Base-by-base conservation (phyloP, 2,888 invertebrate species). In the Lasius platythorax region DNA sequence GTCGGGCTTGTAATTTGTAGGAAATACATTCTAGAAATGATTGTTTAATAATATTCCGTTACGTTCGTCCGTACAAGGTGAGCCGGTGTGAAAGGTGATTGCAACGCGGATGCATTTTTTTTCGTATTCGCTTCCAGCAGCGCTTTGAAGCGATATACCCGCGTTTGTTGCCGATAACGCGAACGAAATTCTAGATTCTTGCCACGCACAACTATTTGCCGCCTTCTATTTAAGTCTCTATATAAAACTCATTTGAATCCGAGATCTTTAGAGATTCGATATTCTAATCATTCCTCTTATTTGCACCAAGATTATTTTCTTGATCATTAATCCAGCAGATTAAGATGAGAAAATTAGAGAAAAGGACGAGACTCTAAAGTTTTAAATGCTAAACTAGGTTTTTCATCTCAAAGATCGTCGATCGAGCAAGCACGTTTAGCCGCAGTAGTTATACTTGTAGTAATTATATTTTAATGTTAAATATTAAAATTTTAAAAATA, bases 41-140 rank as follows among this genome's bases (percentile, higher is more conserved):
- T 90, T 88, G 87, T 89, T 90, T 89, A 90, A 88, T 91, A 89
- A 88, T 85, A 90, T 90, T 90, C 91, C 86, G 87, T 91, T 56
- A 37, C 88, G 79, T 87, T 78, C 56, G 66, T 40, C 75, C 15
- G 89, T 88, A 86, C 91, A 91, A 90, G 91, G 90, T 87, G 87
- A 91, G 87, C 90, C 91, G 79, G 91, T 89, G 91, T 90, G 90
- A 90, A 90, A 90, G 91, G 90, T 90, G 88, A 89, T 89, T 90
- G 90, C 89, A 89, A 91, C 87, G 88, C 88, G 89, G 88, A 90
- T 90, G 86, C 88, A 85, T 91, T 90, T 90, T 90, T 90, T 88
- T 40, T 46, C 33, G 58, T 33, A 73, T 68, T 79, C 72, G 85
- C 53, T 85, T 84, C 75, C 83, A 84, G 79, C 83, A 84, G 79